Evolutionary conservation across 1,140 invertebrate genomes (phyloP), one percentile per base, ranked within the genome.

Genomic region (Acromyrmex echinatior): DNA sequence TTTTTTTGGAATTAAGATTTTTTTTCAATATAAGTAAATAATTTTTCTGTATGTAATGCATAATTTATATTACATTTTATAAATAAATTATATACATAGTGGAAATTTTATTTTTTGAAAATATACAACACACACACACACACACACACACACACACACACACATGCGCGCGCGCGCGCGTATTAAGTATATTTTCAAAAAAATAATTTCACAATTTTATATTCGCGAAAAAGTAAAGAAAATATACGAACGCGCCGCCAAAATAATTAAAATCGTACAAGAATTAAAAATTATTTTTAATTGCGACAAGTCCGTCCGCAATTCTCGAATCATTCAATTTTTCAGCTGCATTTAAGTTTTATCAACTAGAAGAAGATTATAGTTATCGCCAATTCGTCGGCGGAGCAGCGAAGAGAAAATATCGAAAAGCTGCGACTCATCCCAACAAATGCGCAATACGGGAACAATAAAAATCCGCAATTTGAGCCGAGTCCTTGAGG

Each of bases 351-450:
- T 25, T 53, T 31, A 49, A 62, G 28, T 2, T 60, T 25, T 71
- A 62, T 76, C 70, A 18, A 51, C 14, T 35, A 35, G 31, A 49
- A 31, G n/a, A 21, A 62, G 68, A 74, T 81, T 58, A 14, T 3
- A 45, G 35, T 35, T 81, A 74, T 74, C 80, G 25, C 14, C 56
- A 14, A 49, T 51, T 84, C 45, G 28, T 81, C 31, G n/a, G 14
- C 58, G 2, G 10, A 49, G 25, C 18, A 18, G 39, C 35, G 35
- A 39, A 18, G 3, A 31, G 16, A 31, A 14, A 49, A n/a, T 18
- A 16, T 25, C 9, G 0, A 39, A 35, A 73, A 73, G 16, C 1
- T 10, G 9, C 31, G 21, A 60, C 28, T 62, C 25, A 25, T 62
- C 14, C 18, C 1, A 39, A 58, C 10, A 45, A 25, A 82, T 25